A percentile compares a stretch with the other conserved stretches of the same genome.
phyloP scores from a whole-genome alignment of 2,888 invertebrate species.

The Plagiodera versicolora region DNA sequence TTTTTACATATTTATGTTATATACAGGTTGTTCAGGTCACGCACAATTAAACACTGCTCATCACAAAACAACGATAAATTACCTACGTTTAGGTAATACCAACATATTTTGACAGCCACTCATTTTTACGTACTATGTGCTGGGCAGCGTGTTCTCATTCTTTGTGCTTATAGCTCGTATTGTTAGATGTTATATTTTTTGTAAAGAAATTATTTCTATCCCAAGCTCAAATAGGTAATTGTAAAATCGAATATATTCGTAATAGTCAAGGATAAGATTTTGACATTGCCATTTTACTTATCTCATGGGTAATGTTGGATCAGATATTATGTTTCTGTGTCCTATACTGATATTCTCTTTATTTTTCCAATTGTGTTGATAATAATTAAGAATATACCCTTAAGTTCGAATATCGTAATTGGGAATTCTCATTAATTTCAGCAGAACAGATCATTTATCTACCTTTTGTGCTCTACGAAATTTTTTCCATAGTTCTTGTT shows the following conservation, averaged over 20 bases:
- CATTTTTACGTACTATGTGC: background rate
- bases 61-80: background rate
- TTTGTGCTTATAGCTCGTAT: conserved; percentile 16
- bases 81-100: background rate
- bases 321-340: background rate
- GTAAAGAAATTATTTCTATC: conserved; percentile 15
- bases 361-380: no score
- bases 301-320: background rate
- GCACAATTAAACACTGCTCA: conserved; percentile 3
- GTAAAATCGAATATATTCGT: background rate
- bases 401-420: no score
- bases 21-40: conserved; percentile 13
- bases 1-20: conserved; percentile 19
- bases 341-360: no score
- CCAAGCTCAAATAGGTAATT: conserved; percentile 19
- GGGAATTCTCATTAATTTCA: no score
- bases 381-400: no score
- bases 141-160: conserved; percentile 1
- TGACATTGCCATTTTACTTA: background rate
- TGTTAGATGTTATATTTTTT: conserved; percentile 17
- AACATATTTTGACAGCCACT: background rate
- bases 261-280: background rate
- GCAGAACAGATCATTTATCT: no score
- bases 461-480: no score
- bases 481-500: no score